phyloP scores from a whole-genome alignment of 2,888 invertebrate genomes.

The Pocota personata region DNA sequence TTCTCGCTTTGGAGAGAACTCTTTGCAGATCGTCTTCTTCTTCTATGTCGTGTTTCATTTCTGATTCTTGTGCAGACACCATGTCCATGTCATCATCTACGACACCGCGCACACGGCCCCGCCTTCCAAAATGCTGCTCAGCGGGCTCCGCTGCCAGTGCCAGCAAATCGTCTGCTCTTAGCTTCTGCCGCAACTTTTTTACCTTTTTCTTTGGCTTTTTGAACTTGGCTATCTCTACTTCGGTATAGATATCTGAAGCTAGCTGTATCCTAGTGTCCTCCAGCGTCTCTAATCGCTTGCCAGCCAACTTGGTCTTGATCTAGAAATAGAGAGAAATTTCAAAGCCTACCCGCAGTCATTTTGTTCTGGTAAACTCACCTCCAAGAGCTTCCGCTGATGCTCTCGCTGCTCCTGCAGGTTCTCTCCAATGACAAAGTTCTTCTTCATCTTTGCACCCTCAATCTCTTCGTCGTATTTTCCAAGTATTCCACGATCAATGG shows the following conservation, averaged over 20 bases:
- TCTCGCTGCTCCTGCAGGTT: conserved; percentile 85
- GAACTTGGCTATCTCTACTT: conserved; percentile 93
- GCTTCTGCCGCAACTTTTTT: conserved; percentile 87
- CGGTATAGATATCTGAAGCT: conserved; percentile 94
- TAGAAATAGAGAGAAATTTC: conserved; percentile 63
- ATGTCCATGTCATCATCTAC: conserved; percentile 83
- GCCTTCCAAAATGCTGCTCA: conserved; percentile 79
- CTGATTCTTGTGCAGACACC: conserved; percentile 82
- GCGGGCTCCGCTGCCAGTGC: conserved; percentile 79
- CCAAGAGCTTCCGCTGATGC: conserved; percentile 82
- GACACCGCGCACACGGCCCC: conserved; percentile 75
- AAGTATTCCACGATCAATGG: conserved; percentile 87
- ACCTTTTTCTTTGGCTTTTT: conserved; percentile 93
- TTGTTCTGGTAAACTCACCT: conserved; percentile 64
- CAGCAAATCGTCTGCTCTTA: conserved; percentile 90
- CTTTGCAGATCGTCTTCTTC: conserved; percentile 89
- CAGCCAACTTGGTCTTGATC: conserved; percentile 86
- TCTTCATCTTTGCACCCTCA: conserved; percentile 84
- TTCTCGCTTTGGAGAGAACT: conserved; percentile 89
- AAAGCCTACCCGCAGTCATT: background rate
- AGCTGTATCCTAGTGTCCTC: conserved; percentile 86
- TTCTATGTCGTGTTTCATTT: conserved; percentile 83
- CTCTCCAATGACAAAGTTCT: conserved; percentile 90
- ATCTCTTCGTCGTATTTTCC: conserved; percentile 96
- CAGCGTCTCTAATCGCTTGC: conserved; percentile 89